Evolutionary conservation across 1,140 invertebrate species (phyloP).

Genomic region (Lutraria rhynchaena): DNA sequence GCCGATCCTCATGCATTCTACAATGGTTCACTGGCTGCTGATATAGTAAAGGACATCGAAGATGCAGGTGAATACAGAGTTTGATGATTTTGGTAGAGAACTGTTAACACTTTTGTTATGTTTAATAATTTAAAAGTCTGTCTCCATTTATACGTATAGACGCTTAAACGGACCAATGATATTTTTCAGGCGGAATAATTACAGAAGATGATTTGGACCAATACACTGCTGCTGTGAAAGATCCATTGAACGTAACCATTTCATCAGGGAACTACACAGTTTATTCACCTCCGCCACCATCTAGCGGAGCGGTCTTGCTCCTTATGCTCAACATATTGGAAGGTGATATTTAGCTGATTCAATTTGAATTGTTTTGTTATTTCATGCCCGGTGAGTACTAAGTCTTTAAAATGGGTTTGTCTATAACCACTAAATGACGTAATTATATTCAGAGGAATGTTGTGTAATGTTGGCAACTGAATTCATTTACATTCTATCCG

Average conservation of each 20-base stretch:
- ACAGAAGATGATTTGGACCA: conserved; percentile 73
- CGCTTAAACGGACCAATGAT: no score
- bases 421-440: no score
- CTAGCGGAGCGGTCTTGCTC: conserved; percentile 89
- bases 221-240: conserved; percentile 67
- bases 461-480: no score
- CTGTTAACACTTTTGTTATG: no score
- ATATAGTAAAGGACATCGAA: conserved; percentile 72
- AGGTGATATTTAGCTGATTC: conserved; percentile 75
- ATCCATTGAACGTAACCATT: conserved; percentile 64
- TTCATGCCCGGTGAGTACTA: no score
- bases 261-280: conserved; percentile 84
- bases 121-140: no score
- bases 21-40: conserved; percentile 69
- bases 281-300: conserved; percentile 90
- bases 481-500: no score
- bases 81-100: no score
- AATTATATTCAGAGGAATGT: no score
- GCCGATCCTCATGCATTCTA: conserved; percentile 72
- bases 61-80: conserved; percentile 70
- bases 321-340: conserved; percentile 93
- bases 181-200: conserved; percentile 78
- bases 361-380: no score
- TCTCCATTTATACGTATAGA: no score
- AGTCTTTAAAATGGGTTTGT: no score